Percentiles rank a stretch among this genome's conserved stretches.
Conservation (phyloP, 2,888 invertebrate genomes). For the Mamestra brassicae region DNA sequence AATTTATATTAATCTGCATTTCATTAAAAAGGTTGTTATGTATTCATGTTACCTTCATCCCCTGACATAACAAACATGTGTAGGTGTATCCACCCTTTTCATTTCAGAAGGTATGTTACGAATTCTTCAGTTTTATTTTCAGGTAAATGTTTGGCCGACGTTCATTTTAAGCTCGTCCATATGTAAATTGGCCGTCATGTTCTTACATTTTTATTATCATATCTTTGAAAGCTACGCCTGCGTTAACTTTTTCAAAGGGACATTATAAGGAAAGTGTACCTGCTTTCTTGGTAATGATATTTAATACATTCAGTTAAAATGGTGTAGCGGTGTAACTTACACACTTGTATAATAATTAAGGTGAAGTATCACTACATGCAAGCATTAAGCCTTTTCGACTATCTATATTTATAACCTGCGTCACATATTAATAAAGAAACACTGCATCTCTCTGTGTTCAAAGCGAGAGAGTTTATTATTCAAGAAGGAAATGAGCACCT, state of each 20-base stretch:
- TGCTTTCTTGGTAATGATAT: neutral
- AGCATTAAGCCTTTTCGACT: neutral
- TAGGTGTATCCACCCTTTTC: constrained; percentile 30
- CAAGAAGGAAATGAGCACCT: constrained; percentile 6
- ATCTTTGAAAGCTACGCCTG: constrained; percentile 18
- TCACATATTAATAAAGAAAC: neutral
- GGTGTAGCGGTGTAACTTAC: neutral
- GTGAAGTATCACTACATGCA: neutral
- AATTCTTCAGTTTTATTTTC: constrained; percentile 26
- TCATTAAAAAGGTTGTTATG: constrained; percentile 40
- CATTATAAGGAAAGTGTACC: neutral
- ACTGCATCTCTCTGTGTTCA: no score
- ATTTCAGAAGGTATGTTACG: constrained; percentile 16
- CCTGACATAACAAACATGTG: constrained; percentile 9
- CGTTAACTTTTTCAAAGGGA: neutral
- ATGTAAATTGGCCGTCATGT: constrained; percentile 30
- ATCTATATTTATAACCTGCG: neutral
- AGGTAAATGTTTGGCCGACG: constrained; percentile 17
- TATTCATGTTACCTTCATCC: constrained; percentile 34
- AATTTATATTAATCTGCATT: constrained; percentile 18
- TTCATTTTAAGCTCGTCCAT: neutral
- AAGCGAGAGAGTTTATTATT: neutral
- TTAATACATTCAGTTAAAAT: neutral
- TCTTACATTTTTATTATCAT: constrained; percentile 21
- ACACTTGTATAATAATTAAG: neutral